These are phyloP conservation scores for Poeciliopsis retropinna DNA, from an alignment of 2,113 vertebrate species.

Conservation along the genomic window DNA sequence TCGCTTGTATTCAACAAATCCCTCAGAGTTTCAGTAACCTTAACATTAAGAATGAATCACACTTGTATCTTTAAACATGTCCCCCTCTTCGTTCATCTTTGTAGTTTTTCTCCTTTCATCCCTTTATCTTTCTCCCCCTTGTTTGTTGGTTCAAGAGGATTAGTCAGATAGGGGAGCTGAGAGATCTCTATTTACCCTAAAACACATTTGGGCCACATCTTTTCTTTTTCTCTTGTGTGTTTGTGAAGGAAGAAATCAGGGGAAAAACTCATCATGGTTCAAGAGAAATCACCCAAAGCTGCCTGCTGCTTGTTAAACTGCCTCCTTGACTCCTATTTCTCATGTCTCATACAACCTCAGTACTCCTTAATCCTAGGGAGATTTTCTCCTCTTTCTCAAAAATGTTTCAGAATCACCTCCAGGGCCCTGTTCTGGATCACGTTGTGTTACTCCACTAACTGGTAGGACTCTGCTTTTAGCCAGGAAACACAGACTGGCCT, in stretches of 20 bases:
- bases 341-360: conserved; percentile 46
- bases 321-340: neutral
- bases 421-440: conserved; percentile 56
- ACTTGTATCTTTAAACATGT: conserved; percentile 38
- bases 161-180: conserved; percentile 60
- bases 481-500: conserved; percentile 65
- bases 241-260: conserved; percentile 1
- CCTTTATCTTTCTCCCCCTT: conserved; percentile 32
- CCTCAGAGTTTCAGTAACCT: conserved; percentile 29
- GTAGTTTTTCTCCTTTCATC: conserved; percentile 41
- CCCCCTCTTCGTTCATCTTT: conserved; percentile 46
- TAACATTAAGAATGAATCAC: conserved; percentile 42
- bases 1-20: conserved; percentile 36
- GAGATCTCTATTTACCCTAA: conserved; percentile 72
- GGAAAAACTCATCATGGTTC: conserved; percentile 17
- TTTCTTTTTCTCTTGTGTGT: conserved; percentile 41
- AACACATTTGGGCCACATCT: conserved; percentile 56
- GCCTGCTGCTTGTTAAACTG: conserved; percentile 11
- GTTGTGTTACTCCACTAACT: conserved; percentile 59
- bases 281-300: conserved; percentile 22
- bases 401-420: conserved; percentile 51
- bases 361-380: conserved; percentile 29
- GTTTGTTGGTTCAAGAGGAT: conserved; percentile 68
- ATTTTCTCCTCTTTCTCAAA: conserved; percentile 49
- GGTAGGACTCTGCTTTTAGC: conserved; percentile 49